Conservation (phyloP, 2,113 vertebrate species). For the Pavo muticus region DNA sequence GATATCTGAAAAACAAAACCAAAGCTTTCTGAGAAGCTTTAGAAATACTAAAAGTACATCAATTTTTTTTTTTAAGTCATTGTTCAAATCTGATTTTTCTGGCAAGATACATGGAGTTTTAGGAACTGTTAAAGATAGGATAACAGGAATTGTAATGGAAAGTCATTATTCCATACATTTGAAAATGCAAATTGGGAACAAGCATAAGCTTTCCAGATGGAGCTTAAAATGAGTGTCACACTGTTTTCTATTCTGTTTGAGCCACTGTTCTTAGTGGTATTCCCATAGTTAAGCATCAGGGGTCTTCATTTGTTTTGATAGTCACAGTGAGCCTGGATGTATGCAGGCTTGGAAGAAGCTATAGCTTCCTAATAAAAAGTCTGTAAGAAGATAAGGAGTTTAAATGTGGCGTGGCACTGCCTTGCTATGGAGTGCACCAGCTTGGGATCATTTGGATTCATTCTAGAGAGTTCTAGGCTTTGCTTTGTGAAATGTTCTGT, state of each 20-base stretch:
- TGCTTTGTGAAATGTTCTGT: fast-evolving
- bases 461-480: background rate
- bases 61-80: background rate
- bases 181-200: background rate
- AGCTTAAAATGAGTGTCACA: background rate
- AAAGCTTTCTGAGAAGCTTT: background rate
- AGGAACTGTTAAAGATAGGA: background rate
- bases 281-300: background rate
- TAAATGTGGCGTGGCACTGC: background rate
- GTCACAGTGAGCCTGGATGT: background rate
- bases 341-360: fast-evolving
- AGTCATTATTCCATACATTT: background rate
- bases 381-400: background rate
- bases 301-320: background rate
- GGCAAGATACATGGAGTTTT: background rate
- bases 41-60: background rate
- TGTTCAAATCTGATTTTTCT: background rate
- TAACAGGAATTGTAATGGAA: background rate
- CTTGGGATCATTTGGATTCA: background rate
- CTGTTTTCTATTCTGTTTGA: background rate
- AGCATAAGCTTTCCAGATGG: background rate
- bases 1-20: background rate
- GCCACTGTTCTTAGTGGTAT: fast-evolving
- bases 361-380: background rate
- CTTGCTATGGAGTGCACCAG: fast-evolving